Base-by-base conservation (phyloP, 2,888 invertebrate genomes). In the Rhagonycha fulva region DNA sequence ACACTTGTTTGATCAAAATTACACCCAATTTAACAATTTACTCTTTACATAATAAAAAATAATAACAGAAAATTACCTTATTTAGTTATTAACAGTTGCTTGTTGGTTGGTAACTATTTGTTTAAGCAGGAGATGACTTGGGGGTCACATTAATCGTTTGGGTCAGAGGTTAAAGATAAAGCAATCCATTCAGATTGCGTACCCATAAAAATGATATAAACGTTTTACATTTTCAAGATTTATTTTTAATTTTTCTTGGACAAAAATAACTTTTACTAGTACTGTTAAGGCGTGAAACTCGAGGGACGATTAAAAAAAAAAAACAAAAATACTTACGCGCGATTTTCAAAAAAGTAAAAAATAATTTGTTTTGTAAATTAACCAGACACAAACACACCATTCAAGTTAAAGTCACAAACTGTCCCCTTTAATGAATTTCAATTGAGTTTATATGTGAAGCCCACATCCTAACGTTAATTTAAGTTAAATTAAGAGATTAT, bases 401-500 rank as follows among this genome's bases (percentile, higher is more conserved):
- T 80, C 81, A 77, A 80, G 81, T 79, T 80, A 82, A 81, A 81
- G 76, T 81, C 81, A 81, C 81, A 77, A 82, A 86, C 86, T 86
- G 84, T 81, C 82, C 75, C 74, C 77, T 80, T 84, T 87, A 87
- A 87, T 87, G 84, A 87, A 84, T 79, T 79, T 85, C 87, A 88
- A 88, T 88, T 88, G 88, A 85, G 84, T 84, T 87, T 88, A 86
- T 88, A 87, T 87, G 85, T 84, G 85, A 84, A 86, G 85, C 88
- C 88, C 88, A 88, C 88, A 88, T 87, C 87, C 87, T 86, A 85
- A 83, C 83, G 85, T 86, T 86, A 87, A 87, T 87, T 88, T 86
- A 87, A 87, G 84, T 87, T 88, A 88, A 88, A 88, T 88, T 88
- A 87, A 88, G 88, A 88, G 88, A 88, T 88, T 88, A 87, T 88